phyloP scores from a whole-genome alignment of 2,797 vertebrate genomes.

The Tauraco hartlaubi region DNA sequence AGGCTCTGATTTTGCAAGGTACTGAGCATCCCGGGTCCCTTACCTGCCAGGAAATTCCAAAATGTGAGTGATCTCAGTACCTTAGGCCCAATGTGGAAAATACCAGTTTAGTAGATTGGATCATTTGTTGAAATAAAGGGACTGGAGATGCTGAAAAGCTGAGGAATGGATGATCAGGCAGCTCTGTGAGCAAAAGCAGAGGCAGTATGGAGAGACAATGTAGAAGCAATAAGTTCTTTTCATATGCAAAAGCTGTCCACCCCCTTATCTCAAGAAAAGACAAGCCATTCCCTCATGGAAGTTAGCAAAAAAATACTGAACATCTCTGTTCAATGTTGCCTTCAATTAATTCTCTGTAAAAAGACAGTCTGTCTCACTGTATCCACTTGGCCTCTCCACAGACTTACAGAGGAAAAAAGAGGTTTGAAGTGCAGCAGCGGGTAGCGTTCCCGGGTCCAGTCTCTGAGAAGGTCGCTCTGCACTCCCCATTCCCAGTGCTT shows the following conservation, averaged over 20 bases:
- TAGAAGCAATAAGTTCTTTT: slow-evolving; percentile 27
- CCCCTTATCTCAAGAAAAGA: slow-evolving; percentile 45
- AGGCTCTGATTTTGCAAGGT: not conserved
- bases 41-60: not conserved
- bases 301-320: not conserved
- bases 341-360: not conserved
- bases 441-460: fast-evolving
- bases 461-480: not conserved
- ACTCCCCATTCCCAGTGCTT: not conserved
- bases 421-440: not conserved
- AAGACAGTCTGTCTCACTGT: not conserved
- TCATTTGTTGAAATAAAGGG: not conserved
- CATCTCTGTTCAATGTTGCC: not conserved
- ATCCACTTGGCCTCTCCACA: not conserved
- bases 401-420: not conserved
- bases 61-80: fast-evolving
- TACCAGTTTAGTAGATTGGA: not conserved
- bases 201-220: not conserved
- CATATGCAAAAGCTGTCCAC: slow-evolving; percentile 49
- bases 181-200: not conserved
- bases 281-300: not conserved
- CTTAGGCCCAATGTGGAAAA: not conserved
- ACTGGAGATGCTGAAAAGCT: not conserved
- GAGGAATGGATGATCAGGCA: not conserved
- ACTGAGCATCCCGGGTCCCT: not conserved